Evolutionary conservation across 2,888 invertebrate genomes (phyloP), one percentile per base, ranked within the genome.

Genomic region (Gastrophysa polygoni): DNA sequence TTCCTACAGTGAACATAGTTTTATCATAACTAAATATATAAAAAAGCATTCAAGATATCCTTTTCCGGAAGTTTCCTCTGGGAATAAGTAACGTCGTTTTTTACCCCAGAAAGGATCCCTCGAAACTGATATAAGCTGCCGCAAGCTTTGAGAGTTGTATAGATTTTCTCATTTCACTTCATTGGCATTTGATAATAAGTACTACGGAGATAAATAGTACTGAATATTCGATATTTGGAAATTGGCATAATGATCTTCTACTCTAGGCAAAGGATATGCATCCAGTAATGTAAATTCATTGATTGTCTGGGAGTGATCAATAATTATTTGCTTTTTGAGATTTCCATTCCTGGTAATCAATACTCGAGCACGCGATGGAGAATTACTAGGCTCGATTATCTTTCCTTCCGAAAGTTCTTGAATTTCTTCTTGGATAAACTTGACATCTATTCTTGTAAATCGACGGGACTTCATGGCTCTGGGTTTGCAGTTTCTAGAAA

Each of bases 291-390:
- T 71, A 34, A 51, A 73, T 56, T 47, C 59, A 38, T 72, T 72
- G 8, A 72, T 68, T 14, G 70, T 72, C 16, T 47, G 51, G 0
- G 72, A 68, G 60, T 72, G 72, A 44, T 74, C 67, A 10, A 71
- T 67, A 1, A 70, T 70, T 58, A 66, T 61, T 17, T 68, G 48
- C 34, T 69, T 71, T 44, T 64, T 61, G 49, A 72, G 71, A 29
- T 46, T 58, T 5, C 47, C 61, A 17, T 59, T 61, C 10, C 48
- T 54, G 21, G 68, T 56, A 8, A 70, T 46, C 18, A 71, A 43
- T 16, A 71, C 71, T 63, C 72, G 71, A n/a, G 51, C 44, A 18
- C 59, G 11, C 44, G 44, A 51, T 21, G 51, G 46, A 2, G 59
- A 59, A 16, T 38, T 52, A 51, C 59, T 59, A 44, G 51, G 24